These are phyloP conservation scores for Megalops cyprinoides DNA, from an alignment of 2,797 vertebrate genomes.

Conservation along the genomic window DNA sequence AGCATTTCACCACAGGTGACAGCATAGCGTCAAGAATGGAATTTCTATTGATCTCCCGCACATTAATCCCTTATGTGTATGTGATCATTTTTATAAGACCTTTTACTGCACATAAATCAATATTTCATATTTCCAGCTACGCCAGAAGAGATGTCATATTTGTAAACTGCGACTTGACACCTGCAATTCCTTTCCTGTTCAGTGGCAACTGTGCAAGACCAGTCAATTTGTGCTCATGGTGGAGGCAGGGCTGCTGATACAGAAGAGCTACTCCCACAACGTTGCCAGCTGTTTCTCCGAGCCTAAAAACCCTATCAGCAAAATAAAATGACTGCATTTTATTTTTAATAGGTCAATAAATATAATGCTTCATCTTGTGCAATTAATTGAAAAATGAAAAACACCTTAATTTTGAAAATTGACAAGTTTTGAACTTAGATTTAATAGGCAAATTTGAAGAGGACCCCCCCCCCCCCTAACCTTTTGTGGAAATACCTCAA, in stretches of 20 bases:
- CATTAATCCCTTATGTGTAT: slow-evolving; percentile 99
- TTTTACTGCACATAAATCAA: slow-evolving; percentile 99
- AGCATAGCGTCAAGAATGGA: slow-evolving; percentile 99
- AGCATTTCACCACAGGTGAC: slow-evolving; percentile 99
- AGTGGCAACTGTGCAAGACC: slow-evolving; percentile 82
- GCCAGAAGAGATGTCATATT: slow-evolving; percentile 88
- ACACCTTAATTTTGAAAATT: no score
- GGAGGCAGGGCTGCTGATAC: slow-evolving; percentile 76
- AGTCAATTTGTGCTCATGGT: slow-evolving; percentile 81
- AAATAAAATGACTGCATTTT: slow-evolving; percentile 40
- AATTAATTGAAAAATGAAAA: no score
- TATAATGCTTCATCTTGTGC: not conserved
- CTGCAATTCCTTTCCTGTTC: slow-evolving; percentile 86
- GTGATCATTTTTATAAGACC: slow-evolving; percentile 99
- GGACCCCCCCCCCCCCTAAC: no score
- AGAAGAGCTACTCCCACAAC: slow-evolving; percentile 63
- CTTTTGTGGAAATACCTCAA: no score
- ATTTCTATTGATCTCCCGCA: slow-evolving; percentile 99
- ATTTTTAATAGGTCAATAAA: not conserved
- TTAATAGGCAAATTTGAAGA: no score
- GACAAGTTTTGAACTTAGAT: no score
- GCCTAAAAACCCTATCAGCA: slow-evolving; percentile 34
- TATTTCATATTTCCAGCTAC: slow-evolving; percentile 95
- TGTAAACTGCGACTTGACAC: slow-evolving; percentile 88
- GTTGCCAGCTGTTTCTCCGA: slow-evolving; percentile 11